Percentiles rank a stretch among this genome's conserved stretches.
These are phyloP conservation scores for Sweltsa coloradensis DNA, from an alignment of 1,140 invertebrate species.

Conservation along the genomic window DNA sequence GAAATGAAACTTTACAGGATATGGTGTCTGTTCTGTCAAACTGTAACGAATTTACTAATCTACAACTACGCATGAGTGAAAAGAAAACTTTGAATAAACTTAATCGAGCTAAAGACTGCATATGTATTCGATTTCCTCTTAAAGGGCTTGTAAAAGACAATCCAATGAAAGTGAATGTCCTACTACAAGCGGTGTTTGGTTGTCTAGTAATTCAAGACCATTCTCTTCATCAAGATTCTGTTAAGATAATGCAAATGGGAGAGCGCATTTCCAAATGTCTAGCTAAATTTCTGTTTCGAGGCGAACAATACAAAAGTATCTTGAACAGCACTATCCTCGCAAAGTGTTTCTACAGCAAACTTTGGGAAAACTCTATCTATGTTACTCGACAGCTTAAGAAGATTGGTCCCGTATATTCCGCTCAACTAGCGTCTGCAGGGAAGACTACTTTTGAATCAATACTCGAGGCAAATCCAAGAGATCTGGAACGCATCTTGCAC, in stretches of 20 bases:
- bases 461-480: constrained; percentile 49
- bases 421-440: constrained; percentile 48
- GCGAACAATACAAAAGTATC: constrained; percentile 21
- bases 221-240: constrained; percentile 52
- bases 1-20: constrained; percentile 30
- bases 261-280: constrained; percentile 54
- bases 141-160: constrained; percentile 44
- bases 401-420: constrained; percentile 52
- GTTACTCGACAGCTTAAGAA: constrained; percentile 56
- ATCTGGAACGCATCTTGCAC: constrained; percentile 47
- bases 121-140: constrained; percentile 44
- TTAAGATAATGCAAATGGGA: constrained; percentile 51
- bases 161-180: constrained; percentile 52
- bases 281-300: background rate
- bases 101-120: constrained; percentile 40
- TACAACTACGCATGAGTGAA: constrained; percentile 46
- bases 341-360: constrained; percentile 49
- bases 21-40: constrained; percentile 34
- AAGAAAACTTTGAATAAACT: constrained; percentile 43
- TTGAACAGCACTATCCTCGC: constrained; percentile 43
- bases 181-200: constrained; percentile 62
- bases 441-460: constrained; percentile 53
- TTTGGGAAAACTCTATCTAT: constrained; percentile 64
- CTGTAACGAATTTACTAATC: constrained; percentile 45
- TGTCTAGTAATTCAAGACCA: constrained; percentile 52